Percentiles rank a stretch among this genome's conserved stretches.
Evolutionary conservation across 35 echinoderm and acorn worm genomes (phyloP).

Genomic region (Patiria miniata): DNA sequence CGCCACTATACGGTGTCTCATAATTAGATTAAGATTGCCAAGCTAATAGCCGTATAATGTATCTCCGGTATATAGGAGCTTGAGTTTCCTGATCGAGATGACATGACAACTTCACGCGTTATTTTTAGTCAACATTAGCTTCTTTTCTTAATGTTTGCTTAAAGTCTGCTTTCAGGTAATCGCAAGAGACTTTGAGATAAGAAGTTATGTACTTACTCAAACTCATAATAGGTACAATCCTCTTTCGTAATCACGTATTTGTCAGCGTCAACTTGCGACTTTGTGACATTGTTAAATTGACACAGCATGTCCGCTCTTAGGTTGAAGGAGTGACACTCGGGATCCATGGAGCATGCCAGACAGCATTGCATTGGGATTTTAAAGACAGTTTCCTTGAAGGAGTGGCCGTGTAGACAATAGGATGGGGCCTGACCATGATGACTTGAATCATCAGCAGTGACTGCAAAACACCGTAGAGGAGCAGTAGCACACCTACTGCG

Average conservation of each 20-base stretch:
- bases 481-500: background rate
- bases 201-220: too few relatives aligned
- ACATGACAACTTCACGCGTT: too few relatives aligned
- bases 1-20: too few relatives aligned
- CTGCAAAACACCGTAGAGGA: background rate
- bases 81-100: too few relatives aligned
- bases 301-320: too few relatives aligned
- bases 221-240: background rate
- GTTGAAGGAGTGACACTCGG: conserved; percentile 2
- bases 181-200: too few relatives aligned
- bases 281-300: conserved; percentile 1
- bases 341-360: background rate
- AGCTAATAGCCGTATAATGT: too few relatives aligned
- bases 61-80: too few relatives aligned
- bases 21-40: too few relatives aligned
- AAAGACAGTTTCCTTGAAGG: conserved; percentile 1
- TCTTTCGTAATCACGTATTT: background rate
- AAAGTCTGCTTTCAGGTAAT: too few relatives aligned
- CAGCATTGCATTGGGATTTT: background rate
- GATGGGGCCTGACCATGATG: background rate
- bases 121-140: too few relatives aligned
- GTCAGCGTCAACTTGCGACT: conserved; percentile 1
- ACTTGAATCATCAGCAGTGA: background rate
- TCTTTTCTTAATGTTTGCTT: too few relatives aligned
- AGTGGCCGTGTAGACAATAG: conserved; percentile 4